Conservation (phyloP, 2,888 invertebrate species). For the Campoplex nolae region DNA sequence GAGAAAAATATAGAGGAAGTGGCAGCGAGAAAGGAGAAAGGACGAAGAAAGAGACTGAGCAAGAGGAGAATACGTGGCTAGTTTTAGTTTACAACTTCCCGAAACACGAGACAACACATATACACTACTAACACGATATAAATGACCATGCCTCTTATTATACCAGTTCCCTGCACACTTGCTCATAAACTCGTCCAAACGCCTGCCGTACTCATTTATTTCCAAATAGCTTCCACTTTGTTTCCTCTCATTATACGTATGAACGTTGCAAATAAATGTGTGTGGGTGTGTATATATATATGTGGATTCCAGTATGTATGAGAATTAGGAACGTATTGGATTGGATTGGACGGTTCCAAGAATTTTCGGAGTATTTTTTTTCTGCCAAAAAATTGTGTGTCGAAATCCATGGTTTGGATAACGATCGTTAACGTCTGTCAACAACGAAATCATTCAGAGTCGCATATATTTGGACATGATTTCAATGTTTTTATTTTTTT, state of each 20-base stretch:
- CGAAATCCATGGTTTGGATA: neutral
- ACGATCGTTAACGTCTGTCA: neutral
- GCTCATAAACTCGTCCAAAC: conserved; percentile 11
- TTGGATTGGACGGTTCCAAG: neutral
- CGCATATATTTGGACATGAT: neutral
- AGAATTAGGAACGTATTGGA: neutral
- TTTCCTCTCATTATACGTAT: neutral
- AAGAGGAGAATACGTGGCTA: conserved; percentile 26
- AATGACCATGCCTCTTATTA: conserved; percentile 62
- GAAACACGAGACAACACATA: conserved; percentile 54
- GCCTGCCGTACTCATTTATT: conserved; percentile 14
- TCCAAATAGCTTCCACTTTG: conserved; percentile 39
- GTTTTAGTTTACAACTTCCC: conserved; percentile 62
- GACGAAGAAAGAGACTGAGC: conserved; percentile 14
- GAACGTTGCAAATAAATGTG: neutral
- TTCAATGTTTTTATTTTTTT: neutral
- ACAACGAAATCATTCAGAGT: neutral
- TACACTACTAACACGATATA: conserved; percentile 14
- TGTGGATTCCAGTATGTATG: no score
- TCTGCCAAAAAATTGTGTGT: neutral
- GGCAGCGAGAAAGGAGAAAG: conserved; percentile 6
- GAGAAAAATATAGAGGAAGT: conserved; percentile 6
- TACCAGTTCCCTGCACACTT: conserved; percentile 37
- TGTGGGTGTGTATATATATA: no score
- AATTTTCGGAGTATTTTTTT: neutral